Evolutionary conservation across 2,113 vertebrate species (phyloP), one percentile per base, ranked within the genome.

Genomic region (Theropithecus gelada): DNA sequence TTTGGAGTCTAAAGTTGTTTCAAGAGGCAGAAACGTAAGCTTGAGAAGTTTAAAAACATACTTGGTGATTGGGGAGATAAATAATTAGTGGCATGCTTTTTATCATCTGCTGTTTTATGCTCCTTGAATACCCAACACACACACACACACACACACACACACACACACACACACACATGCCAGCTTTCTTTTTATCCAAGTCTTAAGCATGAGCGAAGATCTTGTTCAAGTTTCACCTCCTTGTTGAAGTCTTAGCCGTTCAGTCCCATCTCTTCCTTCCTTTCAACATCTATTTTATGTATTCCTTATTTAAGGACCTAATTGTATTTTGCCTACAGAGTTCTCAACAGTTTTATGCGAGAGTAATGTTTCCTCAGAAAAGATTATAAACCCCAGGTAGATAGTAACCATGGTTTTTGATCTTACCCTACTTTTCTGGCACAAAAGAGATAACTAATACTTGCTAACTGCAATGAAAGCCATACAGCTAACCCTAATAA

Each of bases 41-140:
- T 94, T 61, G 90, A 78, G 38, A 72, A 93, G 3, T 20, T 93
- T 87, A 40, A 96, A 93, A 85, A 55, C 35, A 88, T 8, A n/a
- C 12, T 76, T 88, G 20, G 1, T 80, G 79, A 14, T 76, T 14
- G 7, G 20, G 64, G 45, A 78, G 75, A 43, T 50, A 84, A 83
- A 43, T 50, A 85, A 90, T 89, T 45, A 70, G 50, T 59, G 52
- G 5, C 32, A 79, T 64, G 80, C 50, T n/a, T 93, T 85, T 76
- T 76, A 45, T 86, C 17, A 25, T 83, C 25, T 92, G 30, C 61
- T 90, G 23, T 48, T 78, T 59, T 8, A 72, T 61, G 30, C 27
- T 90, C 13, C 12, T 57, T 88, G 13, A 43, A 27, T 68, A 38
- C 35, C 20, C 16, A 23, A 30, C 13, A 55, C 1, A 27, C 25